Evolutionary conservation across 2,113 vertebrate species (phyloP).

Genomic region (Laticauda colubrina): DNA sequence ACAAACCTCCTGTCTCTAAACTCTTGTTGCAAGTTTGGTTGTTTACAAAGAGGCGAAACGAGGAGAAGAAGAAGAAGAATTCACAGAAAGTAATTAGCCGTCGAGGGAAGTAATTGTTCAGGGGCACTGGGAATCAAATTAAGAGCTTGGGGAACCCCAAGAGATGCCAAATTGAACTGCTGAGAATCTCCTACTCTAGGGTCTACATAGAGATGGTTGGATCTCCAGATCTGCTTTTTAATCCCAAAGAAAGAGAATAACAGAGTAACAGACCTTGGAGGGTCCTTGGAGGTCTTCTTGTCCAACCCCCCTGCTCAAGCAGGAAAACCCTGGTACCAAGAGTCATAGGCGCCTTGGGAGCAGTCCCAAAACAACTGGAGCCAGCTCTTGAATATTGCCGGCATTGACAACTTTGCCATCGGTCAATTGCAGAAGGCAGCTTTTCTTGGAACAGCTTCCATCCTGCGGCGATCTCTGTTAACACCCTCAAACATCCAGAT

Average conservation of each 20-base stretch:
- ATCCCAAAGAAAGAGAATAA: background rate
- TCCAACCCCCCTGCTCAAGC: background rate
- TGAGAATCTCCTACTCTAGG: background rate
- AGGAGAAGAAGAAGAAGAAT: background rate
- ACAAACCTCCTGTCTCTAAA: background rate
- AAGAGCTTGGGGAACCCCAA: background rate
- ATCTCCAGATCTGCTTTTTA: background rate
- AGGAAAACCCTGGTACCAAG: background rate
- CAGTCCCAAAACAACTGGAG: too few relatives aligned
- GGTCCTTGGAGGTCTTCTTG: background rate
- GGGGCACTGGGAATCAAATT: background rate
- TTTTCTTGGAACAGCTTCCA: too few relatives aligned
- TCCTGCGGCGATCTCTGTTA: too few relatives aligned
- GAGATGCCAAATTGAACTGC: background rate
- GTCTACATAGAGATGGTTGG: background rate
- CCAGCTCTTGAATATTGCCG: too few relatives aligned
- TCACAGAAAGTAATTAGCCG: background rate
- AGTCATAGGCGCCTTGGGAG: too few relatives aligned
- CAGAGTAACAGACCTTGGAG: background rate
- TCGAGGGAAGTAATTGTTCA: background rate
- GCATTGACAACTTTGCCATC: too few relatives aligned
- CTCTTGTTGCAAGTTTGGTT: background rate
- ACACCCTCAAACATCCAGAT: too few relatives aligned
- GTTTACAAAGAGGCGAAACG: slow-evolving; percentile 7
- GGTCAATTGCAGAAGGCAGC: too few relatives aligned